phyloP scores from a whole-genome alignment of 2,113 vertebrate genomes.

The Nyctibius bracteatus region DNA sequence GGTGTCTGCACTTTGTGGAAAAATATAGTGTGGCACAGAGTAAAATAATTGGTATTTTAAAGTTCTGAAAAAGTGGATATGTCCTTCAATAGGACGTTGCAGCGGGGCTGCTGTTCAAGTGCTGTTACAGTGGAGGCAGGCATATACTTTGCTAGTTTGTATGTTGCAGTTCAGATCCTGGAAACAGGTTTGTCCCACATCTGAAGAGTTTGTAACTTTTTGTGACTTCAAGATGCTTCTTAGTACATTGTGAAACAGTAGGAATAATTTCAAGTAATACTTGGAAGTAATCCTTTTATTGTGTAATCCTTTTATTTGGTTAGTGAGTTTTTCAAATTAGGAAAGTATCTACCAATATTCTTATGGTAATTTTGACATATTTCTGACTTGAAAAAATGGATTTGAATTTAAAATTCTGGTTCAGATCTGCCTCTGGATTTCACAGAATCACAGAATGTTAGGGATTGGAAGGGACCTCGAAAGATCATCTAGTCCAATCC shows the following conservation, averaged over 20 bases:
- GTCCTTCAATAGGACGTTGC: background rate
- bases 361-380: background rate
- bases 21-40: background rate
- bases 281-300: background rate
- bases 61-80: background rate
- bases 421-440: background rate
- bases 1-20: background rate
- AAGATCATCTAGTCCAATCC: too few species aligned
- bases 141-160: background rate
- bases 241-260: background rate
- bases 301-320: background rate
- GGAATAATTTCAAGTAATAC: background rate
- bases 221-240: background rate
- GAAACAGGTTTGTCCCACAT: background rate
- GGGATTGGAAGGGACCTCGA: too few species aligned
- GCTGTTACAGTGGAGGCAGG: background rate
- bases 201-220: background rate
- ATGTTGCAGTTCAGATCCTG: background rate
- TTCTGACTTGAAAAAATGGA: background rate
- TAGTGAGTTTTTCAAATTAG: background rate
- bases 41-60: background rate
- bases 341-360: background rate
- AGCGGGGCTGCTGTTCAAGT: background rate
- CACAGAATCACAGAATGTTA: too few species aligned
- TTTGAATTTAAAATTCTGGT: background rate